Conservation (phyloP, 2,113 vertebrate genomes). For the Gavia stellata region DNA sequence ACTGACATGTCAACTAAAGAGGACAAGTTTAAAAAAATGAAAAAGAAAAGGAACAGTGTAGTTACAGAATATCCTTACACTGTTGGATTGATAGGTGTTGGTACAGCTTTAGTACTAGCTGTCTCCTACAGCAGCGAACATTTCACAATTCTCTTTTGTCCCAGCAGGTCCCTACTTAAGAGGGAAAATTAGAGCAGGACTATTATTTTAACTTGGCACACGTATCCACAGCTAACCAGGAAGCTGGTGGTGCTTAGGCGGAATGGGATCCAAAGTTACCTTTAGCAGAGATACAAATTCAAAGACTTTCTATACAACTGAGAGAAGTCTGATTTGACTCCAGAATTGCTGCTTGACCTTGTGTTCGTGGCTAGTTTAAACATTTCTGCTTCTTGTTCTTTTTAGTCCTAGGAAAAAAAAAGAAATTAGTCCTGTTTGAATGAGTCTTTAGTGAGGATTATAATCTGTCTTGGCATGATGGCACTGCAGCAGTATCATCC, state of each 20-base stretch:
- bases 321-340: not conserved
- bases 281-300: not conserved
- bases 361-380: not conserved
- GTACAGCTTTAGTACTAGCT: not conserved
- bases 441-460: not conserved
- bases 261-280: not conserved
- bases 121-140: not conserved
- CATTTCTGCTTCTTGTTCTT: not conserved
- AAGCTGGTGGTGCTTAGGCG: not conserved
- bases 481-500: not conserved
- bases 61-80: not conserved
- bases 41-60: not conserved
- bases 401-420: not conserved
- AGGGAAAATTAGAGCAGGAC: not conserved
- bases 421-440: not conserved
- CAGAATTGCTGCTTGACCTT: not conserved
- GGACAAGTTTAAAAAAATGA: not conserved
- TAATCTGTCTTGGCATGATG: not conserved
- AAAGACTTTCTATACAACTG: not conserved
- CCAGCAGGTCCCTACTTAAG: not conserved
- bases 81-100: not conserved
- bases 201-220: not conserved
- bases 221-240: not conserved
- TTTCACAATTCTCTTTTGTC: not conserved
- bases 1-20: not conserved